These are phyloP conservation scores for Podarcis siculus DNA, from an alignment of 2,797 vertebrate species.

Conservation along the genomic window DNA sequence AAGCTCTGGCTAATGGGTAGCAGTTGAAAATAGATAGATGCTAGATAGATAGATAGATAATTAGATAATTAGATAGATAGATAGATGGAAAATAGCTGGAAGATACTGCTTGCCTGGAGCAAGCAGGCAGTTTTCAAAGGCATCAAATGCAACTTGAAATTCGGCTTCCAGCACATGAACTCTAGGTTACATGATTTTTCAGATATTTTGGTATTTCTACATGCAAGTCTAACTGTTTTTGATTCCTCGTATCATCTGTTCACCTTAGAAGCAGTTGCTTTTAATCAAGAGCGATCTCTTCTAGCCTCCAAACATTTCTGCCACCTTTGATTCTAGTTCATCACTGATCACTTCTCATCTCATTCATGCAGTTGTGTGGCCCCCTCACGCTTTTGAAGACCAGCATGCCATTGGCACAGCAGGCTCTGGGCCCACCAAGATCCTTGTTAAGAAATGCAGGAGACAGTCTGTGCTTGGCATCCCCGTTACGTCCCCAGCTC, in stretches of 20 bases:
- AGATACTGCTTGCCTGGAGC: background rate
- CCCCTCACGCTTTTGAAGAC: accelerated
- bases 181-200: background rate
- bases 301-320: background rate
- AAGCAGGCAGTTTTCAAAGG: too few relatives aligned
- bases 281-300: background rate
- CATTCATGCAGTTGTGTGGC: too few relatives aligned
- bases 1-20: too few relatives aligned
- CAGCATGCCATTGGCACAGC: background rate
- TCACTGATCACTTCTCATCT: background rate
- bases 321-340: background rate
- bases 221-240: background rate
- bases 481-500: accelerated
- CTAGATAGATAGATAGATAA: too few relatives aligned
- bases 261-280: background rate
- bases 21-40: too few relatives aligned
- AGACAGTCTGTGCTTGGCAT: background rate
- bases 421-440: background rate
- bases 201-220: background rate
- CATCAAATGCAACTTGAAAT: background rate
- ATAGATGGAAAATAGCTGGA: too few relatives aligned
- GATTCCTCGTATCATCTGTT: background rate
- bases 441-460: background rate
- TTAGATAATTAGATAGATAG: too few relatives aligned
- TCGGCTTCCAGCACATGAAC: background rate